Conservation (phyloP, 2,888 invertebrate species). For the Gymnosoma rotundatum region DNA sequence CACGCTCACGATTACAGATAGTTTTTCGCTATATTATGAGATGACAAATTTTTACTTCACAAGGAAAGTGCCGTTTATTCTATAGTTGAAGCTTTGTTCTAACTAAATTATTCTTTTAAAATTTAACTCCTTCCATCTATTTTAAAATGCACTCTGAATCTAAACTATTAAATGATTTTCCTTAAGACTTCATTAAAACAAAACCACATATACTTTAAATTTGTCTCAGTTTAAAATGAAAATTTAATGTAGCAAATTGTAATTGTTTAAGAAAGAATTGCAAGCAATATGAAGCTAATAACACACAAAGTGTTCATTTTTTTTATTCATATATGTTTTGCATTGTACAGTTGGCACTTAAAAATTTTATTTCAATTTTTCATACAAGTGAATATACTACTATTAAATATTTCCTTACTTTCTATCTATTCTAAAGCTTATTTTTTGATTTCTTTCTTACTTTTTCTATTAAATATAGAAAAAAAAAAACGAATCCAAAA, state of each 20-base stretch:
- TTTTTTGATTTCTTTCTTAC: background rate
- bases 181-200: too few relatives aligned
- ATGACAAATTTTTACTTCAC: too few relatives aligned
- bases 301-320: background rate
- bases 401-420: slow-evolving; percentile 26
- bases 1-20: too few relatives aligned
- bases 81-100: too few relatives aligned
- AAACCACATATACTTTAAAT: too few relatives aligned
- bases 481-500: slow-evolving; percentile 20
- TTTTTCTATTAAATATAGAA: slow-evolving; percentile 25
- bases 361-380: slow-evolving; percentile 52
- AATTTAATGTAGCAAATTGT: background rate
- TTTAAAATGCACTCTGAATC: too few relatives aligned
- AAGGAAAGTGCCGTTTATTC: too few relatives aligned
- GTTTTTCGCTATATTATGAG: too few relatives aligned
- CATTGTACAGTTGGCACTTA: slow-evolving; percentile 53
- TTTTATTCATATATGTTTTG: slow-evolving; percentile 7
- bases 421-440: slow-evolving; percentile 20
- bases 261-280: background rate
- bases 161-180: too few relatives aligned
- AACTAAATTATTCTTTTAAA: too few relatives aligned
- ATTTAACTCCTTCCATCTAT: too few relatives aligned
- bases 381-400: slow-evolving; percentile 24
- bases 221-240: slow-evolving; percentile 16
- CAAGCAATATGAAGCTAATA: background rate